phyloP scores from a whole-genome alignment of 2,113 vertebrate species.

The Hiodon alosoides region DNA sequence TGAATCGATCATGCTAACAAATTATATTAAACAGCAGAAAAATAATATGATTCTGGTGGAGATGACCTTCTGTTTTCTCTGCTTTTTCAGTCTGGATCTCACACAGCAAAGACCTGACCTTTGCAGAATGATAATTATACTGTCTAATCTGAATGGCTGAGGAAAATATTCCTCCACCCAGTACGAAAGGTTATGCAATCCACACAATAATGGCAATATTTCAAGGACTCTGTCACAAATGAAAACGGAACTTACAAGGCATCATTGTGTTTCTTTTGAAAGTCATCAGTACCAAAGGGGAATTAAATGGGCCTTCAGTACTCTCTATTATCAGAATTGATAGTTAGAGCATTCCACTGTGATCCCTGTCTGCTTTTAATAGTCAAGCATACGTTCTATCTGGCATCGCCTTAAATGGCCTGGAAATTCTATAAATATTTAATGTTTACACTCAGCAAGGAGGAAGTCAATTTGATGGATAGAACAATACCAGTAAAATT shows the following conservation, averaged over 20 bases:
- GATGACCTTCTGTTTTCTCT: constrained; percentile 59
- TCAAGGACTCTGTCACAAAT: constrained; percentile 42
- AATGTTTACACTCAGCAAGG: constrained; percentile 18
- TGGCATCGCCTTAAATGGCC: constrained; percentile 21
- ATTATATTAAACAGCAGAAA: constrained; percentile 61
- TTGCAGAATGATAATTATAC: constrained; percentile 67
- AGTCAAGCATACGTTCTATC: constrained; percentile 1
- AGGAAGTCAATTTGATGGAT: constrained; percentile 20
- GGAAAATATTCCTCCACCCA: constrained; percentile 34
- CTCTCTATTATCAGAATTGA: background rate
- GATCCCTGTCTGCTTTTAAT: constrained; percentile 11
- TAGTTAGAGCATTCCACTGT: constrained; percentile 11
- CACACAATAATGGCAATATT: constrained; percentile 43
- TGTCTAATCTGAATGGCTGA: constrained; percentile 58
- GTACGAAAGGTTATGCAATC: constrained; percentile 49
- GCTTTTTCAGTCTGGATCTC: constrained; percentile 44
- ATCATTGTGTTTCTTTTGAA: constrained; percentile 39
- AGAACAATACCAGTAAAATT: constrained; percentile 22
- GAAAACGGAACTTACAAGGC: constrained; percentile 24
- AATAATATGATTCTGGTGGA: constrained; percentile 59
- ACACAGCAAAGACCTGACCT: constrained; percentile 61
- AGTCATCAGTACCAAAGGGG: constrained; percentile 8
- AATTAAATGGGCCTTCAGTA: constrained; percentile 9
- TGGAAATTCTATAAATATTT: constrained; percentile 23
- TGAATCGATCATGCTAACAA: constrained; percentile 62